Evolutionary conservation across 2,797 vertebrate species (phyloP), one percentile per base, ranked within the genome.

Genomic region (Hemibagrus guttatus): DNA sequence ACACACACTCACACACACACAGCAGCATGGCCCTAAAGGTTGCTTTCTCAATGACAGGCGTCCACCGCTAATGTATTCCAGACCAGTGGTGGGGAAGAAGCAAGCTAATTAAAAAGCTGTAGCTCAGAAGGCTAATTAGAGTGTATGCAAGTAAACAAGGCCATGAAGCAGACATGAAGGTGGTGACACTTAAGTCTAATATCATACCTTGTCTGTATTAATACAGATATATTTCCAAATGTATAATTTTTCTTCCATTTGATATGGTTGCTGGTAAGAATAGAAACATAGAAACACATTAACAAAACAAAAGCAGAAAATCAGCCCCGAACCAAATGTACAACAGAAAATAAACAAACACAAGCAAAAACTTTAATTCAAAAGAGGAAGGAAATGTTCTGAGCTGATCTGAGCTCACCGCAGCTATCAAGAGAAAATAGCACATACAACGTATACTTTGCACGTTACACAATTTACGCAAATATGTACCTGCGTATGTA

Each of bases 71-170:
- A 90, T 92, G 75, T 86, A 88, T 91, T 89, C 87, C 79, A 89
- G 76, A 86, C 59, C 83, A 86, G 49, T 58, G 21, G 71, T 69
- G 58, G 68, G 89, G 84, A 87, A 87, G 54, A 88, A 68, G 42
- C 49, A 61, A 85, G 88, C 85, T 86, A 89, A 88, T 88, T 83
- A 69, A 90, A 86, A 84, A 80, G 84, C 69, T 69, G 84, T 74
- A 85, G 54, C 83, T 88, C 66, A 82, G 83, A 46, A 83, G 74
- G 86, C 86, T 88, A 88, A 90, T 91, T 91, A 87, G 74, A 89
- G 83, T 76, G 68, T 64, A 69, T 69, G 88, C 76, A 82, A 86
- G 86, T 84, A 91, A 87, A 86, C 91, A 89, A 79, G 81, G 42
- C 42, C 21, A 72, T 13, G 71, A 69, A 64, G 42, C 19, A 54